Percentiles rank a stretch among this genome's conserved stretches.
Evolutionary conservation across 1,140 invertebrate genomes (phyloP).

Genomic region (Aricia agestis): DNA sequence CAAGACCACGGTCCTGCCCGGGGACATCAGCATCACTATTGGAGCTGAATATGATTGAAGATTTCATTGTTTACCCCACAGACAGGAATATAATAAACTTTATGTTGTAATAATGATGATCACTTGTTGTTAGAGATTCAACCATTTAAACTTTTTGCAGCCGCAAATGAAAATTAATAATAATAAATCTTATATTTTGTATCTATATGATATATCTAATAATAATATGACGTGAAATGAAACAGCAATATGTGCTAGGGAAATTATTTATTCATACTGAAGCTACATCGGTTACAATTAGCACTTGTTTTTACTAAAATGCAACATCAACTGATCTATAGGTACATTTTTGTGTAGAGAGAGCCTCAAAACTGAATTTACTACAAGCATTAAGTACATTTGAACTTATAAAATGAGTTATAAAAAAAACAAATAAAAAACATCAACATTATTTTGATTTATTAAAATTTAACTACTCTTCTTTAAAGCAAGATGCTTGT

Average conservation of each 20-base stretch:
- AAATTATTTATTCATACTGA: conserved; percentile 42
- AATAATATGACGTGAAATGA: conserved; percentile 31
- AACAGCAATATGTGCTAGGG: conserved; percentile 38
- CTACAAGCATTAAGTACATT: conserved; percentile 46
- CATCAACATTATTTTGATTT: conserved; percentile 12
- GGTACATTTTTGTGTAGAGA: conserved; percentile 33
- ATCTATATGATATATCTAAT: too few relatives aligned
- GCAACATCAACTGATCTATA: conserved; percentile 17
- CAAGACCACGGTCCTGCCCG: conserved; percentile 89
- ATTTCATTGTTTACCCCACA: not conserved
- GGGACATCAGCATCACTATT: conserved; percentile 95
- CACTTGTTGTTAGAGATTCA: too few relatives aligned
- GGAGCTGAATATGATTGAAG: conserved; percentile 94
- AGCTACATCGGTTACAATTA: conserved; percentile 26
- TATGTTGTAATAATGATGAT: too few relatives aligned
- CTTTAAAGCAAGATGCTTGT: not conserved
- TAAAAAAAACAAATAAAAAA: conserved; percentile 37
- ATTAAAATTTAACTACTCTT: not conserved
- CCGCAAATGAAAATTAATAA: too few relatives aligned
- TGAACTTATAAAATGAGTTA: conserved; percentile 47
- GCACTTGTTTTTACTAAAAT: conserved; percentile 5
- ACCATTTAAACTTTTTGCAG: too few relatives aligned
- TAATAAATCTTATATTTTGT: too few relatives aligned
- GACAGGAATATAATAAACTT: too few relatives aligned
- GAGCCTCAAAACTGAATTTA: conserved; percentile 42